Percentiles rank a stretch among this genome's conserved stretches.
Conservation (phyloP, 2,888 invertebrate species). For the Watsonalla binaria region DNA sequence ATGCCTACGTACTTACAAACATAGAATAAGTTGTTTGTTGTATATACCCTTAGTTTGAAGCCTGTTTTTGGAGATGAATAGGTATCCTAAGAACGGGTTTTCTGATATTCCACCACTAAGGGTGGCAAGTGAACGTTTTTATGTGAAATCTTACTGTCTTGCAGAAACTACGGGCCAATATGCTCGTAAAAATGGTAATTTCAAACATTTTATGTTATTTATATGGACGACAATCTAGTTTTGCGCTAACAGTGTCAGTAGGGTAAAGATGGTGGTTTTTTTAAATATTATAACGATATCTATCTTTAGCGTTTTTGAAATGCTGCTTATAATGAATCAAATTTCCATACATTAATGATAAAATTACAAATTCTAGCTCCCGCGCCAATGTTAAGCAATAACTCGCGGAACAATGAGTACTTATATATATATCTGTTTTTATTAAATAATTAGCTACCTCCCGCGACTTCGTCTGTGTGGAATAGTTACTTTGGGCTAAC, state of each 20-base stretch:
- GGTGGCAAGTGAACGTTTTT: conserved; percentile 6
- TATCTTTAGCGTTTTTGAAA: neutral
- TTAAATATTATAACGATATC: neutral
- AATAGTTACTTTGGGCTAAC: too few relatives aligned
- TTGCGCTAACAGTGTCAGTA: neutral
- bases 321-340: neutral
- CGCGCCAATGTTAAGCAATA: neutral
- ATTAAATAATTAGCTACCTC: neutral
- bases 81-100: too few relatives aligned
- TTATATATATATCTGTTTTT: too few relatives aligned
- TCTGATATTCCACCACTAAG: too few relatives aligned
- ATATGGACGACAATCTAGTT: neutral
- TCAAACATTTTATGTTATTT: neutral
- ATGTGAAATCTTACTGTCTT: conserved; percentile 12
- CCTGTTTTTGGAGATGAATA: too few relatives aligned
- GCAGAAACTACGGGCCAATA: neutral
- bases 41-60: too few relatives aligned
- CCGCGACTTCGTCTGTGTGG: too few relatives aligned
- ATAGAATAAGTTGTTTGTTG: too few relatives aligned
- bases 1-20: too few relatives aligned
- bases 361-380: neutral
- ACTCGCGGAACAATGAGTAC: neutral
- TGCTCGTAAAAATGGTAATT: neutral
- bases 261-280: neutral
- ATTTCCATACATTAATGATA: conserved; percentile 1